Percentiles rank a stretch among this genome's conserved stretches.
phyloP scores from a whole-genome alignment of 2,888 invertebrate genomes.

The Biston stratarius region DNA sequence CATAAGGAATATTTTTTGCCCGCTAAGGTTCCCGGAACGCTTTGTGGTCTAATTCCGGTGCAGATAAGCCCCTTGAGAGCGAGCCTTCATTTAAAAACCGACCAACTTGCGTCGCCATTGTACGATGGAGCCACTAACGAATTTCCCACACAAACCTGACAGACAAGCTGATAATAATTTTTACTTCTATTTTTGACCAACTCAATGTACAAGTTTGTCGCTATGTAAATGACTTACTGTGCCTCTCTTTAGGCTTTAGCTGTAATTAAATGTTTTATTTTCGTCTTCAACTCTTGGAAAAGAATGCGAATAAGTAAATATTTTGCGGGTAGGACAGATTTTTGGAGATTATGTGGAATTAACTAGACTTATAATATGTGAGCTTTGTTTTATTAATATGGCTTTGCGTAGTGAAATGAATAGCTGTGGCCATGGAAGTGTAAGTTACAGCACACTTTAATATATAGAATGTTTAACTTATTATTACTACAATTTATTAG shows the following conservation, averaged over 20 bases:
- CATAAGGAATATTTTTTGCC: slow-evolving; percentile 42
- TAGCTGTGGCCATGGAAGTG: neutral
- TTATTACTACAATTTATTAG: too few species aligned
- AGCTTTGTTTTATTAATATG: neutral
- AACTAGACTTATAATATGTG: neutral
- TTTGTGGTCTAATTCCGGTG: slow-evolving; percentile 48
- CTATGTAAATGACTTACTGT: slow-evolving; percentile 37
- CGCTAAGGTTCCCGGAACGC: slow-evolving; percentile 43
- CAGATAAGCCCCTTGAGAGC: slow-evolving; percentile 47
- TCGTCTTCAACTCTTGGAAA: slow-evolving; percentile 3
- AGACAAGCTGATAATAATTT: too few species aligned
- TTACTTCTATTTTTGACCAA: neutral
- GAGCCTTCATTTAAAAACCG: slow-evolving; percentile 31
- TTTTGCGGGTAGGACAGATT: slow-evolving; percentile 7
- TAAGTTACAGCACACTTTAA: neutral
- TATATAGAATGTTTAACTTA: too few species aligned
- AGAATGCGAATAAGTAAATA: slow-evolving; percentile 12
- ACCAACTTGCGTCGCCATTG: neutral
- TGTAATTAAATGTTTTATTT: slow-evolving; percentile 31
- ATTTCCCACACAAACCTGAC: neutral
- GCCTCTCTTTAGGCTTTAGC: slow-evolving; percentile 18
- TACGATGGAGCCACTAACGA: neutral
- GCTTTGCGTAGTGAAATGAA: neutral
- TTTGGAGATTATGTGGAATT: neutral
- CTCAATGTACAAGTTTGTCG: neutral